Evolutionary conservation across 2,113 vertebrate genomes (phyloP).

Genomic region (Cettia cetti): DNA sequence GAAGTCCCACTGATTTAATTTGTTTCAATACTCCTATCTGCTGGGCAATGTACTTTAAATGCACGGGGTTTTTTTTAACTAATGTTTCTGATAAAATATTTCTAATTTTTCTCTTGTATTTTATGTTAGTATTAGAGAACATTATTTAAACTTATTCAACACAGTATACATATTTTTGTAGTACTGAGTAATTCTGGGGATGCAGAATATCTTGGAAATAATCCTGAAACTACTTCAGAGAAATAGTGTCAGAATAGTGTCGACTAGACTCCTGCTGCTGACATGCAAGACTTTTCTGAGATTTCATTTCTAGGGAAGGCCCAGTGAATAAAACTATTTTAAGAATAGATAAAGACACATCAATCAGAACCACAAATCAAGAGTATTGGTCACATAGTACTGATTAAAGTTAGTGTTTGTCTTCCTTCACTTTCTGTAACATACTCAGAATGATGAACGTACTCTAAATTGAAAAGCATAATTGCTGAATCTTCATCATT

Average conservation of each 20-base stretch:
- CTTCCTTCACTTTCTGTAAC: conserved; percentile 7
- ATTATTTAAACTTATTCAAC: not conserved
- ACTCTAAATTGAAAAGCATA: conserved; percentile 23
- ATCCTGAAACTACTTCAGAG: not conserved
- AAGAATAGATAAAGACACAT: conserved; percentile 19
- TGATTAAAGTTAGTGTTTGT: conserved; percentile 23
- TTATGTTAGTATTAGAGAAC: not conserved
- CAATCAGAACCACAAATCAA: conserved; percentile 22
- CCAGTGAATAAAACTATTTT: conserved; percentile 22
- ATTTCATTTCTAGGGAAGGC: not conserved
- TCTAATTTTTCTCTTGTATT: not conserved
- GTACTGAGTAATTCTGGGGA: not conserved
- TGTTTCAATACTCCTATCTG: not conserved
- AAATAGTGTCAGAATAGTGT: not conserved
- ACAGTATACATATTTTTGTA: not conserved
- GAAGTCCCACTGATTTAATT: not conserved
- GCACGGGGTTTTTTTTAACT: not conserved
- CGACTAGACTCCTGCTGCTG: not conserved
- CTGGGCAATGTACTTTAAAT: not conserved
- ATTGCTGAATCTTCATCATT: conserved; percentile 14
- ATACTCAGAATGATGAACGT: conserved; percentile 12
- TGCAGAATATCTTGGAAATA: not conserved
- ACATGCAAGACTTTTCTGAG: not conserved
- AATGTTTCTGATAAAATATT: not conserved
- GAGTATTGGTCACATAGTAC: not conserved